Percentiles rank a stretch among this genome's conserved stretches.
Conservation (phyloP, 1,140 invertebrate genomes). For the Papilio aristodemus region DNA sequence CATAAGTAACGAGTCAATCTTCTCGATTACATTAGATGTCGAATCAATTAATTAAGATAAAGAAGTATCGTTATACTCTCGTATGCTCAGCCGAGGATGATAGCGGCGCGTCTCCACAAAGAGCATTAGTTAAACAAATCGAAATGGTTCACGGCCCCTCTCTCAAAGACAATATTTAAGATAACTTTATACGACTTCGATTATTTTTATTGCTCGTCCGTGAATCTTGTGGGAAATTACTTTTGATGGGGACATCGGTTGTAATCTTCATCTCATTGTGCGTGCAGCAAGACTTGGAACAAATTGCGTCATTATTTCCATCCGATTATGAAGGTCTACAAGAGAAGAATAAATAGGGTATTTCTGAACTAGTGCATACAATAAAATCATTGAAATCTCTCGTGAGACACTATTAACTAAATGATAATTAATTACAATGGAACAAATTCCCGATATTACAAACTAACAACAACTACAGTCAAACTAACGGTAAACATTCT, state of each 20-base stretch:
- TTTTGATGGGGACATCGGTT: too few relatives aligned
- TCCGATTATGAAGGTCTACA: too few relatives aligned
- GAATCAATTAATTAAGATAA: neutral
- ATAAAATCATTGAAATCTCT: too few relatives aligned
- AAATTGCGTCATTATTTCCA: too few relatives aligned
- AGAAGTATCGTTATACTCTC: neutral
- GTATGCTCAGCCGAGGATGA: neutral
- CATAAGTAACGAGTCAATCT: slow-evolving; percentile 1
- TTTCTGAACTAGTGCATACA: too few relatives aligned
- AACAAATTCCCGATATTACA: neutral
- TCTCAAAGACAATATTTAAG: slow-evolving; percentile 11
- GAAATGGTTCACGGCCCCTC: slow-evolving; percentile 17
- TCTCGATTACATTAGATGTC: slow-evolving; percentile 2
- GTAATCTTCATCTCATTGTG: too few relatives aligned
- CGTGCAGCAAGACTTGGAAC: too few relatives aligned
- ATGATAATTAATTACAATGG: too few relatives aligned
- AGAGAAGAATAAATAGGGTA: too few relatives aligned
- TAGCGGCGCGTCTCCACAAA: neutral
- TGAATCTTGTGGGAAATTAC: neutral
- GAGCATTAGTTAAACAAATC: slow-evolving; percentile 16
- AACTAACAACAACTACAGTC: neutral
- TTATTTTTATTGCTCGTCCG: slow-evolving; percentile 10
- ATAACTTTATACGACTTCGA: neutral
- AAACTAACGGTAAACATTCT: neutral
- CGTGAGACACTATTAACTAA: too few relatives aligned